Evolutionary conservation across 92 coral and sea anemone species (phyloP).

Genomic region (Paragorgia papillata): DNA sequence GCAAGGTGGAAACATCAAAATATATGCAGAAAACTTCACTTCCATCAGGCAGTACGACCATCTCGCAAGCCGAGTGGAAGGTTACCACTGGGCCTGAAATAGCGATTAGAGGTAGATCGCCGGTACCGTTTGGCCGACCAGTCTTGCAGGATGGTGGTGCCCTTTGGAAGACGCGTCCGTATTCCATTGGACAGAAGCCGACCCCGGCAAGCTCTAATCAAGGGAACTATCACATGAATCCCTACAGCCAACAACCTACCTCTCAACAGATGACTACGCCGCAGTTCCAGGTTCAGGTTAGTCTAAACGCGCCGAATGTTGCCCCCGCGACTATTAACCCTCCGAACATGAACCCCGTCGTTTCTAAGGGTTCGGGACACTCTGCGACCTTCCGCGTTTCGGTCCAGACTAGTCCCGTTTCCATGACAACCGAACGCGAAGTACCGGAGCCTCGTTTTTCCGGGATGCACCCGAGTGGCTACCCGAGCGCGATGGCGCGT

Average conservation of each 20-base stretch:
- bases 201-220: slow-evolving; percentile 14
- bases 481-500: background rate
- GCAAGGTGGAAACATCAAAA: slow-evolving; percentile 33
- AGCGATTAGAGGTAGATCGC: slow-evolving; percentile 11
- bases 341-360: slow-evolving; percentile 31
- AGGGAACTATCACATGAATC: slow-evolving; percentile 5
- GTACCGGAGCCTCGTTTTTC: background rate
- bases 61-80: slow-evolving; percentile 47
- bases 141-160: slow-evolving; percentile 25
- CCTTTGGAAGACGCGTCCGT: slow-evolving; percentile 3
- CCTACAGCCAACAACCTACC: slow-evolving; percentile 19
- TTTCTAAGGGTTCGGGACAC: slow-evolving; percentile 12
- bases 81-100: slow-evolving; percentile 23
- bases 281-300: slow-evolving; percentile 90
- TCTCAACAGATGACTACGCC: slow-evolving; percentile 61
- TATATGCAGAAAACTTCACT: slow-evolving; percentile 38
- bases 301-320: slow-evolving; percentile 52
- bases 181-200: slow-evolving; percentile 10
- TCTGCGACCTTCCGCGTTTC: slow-evolving; percentile 37
- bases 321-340: slow-evolving; percentile 28
- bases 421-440: slow-evolving; percentile 4
- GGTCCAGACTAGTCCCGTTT: slow-evolving; percentile 18
- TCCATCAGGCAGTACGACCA: slow-evolving; percentile 35
- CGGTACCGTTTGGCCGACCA: slow-evolving; percentile 13
- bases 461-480: slow-evolving; percentile 10